These are phyloP conservation scores for Arion vulgaris DNA, from an alignment of 1,140 invertebrate genomes.

Conservation along the genomic window DNA sequence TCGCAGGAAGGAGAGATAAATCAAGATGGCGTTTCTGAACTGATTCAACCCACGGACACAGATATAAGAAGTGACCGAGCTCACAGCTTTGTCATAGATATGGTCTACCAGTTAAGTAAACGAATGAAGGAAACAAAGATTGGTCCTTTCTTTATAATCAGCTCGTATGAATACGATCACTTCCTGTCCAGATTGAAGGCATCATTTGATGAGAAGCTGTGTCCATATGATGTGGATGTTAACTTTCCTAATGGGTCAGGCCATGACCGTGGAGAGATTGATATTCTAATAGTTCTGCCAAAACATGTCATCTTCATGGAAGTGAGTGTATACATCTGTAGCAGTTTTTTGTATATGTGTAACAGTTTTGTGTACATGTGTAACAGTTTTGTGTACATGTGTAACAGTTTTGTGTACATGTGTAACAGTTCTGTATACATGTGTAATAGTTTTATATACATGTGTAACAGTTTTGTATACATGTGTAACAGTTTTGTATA, in stretches of 20 bases:
- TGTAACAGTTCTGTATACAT: too few species aligned
- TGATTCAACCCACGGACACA: not conserved
- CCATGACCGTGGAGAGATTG: slow-evolving; percentile 16
- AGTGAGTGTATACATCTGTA: not conserved
- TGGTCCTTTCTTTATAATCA: slow-evolving; percentile 25
- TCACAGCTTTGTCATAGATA: slow-evolving; percentile 15
- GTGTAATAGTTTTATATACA: too few species aligned
- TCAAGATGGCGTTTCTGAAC: not conserved
- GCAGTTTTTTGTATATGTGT: too few species aligned
- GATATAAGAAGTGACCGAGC: slow-evolving; percentile 31
- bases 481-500: too few species aligned
- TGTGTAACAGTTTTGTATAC: too few species aligned
- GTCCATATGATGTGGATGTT: not conserved
- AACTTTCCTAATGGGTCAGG: slow-evolving; percentile 10
- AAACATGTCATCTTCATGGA: slow-evolving; percentile 26
- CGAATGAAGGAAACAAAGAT: not conserved
- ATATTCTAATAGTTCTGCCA: slow-evolving; percentile 1
- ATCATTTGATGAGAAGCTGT: not conserved
- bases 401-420: too few species aligned
- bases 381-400: too few species aligned
- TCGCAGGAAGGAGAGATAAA: not conserved
- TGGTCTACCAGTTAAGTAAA: slow-evolving; percentile 1
- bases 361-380: too few species aligned
- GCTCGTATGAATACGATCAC: slow-evolving; percentile 25
- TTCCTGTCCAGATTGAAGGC: slow-evolving; percentile 25